phyloP scores from a whole-genome alignment of 2,113 vertebrate genomes.

The Myotis brandtii region DNA sequence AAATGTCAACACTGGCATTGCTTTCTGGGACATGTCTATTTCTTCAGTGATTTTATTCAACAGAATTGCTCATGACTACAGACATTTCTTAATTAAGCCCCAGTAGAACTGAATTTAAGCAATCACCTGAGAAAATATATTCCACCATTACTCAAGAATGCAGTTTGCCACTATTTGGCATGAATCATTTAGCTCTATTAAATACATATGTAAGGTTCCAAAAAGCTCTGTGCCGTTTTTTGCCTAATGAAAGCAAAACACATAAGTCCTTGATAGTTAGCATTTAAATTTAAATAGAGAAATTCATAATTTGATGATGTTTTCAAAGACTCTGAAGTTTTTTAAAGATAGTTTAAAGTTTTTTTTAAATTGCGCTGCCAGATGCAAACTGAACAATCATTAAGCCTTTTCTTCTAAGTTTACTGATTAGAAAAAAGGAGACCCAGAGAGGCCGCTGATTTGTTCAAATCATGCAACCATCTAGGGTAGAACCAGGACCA shows the following conservation, averaged over 20 bases:
- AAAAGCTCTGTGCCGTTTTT: constrained; percentile 47
- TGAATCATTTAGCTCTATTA: constrained; percentile 19
- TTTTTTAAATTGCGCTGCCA: constrained; percentile 29
- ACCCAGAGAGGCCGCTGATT: neutral
- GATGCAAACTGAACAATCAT: constrained; percentile 14
- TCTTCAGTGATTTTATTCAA: constrained; percentile 50
- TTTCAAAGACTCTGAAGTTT: constrained; percentile 59
- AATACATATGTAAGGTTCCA: constrained; percentile 48
- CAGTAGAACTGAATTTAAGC: constrained; percentile 65
- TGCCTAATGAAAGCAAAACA: constrained; percentile 44
- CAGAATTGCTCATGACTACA: constrained; percentile 31
- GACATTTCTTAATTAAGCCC: constrained; percentile 70
- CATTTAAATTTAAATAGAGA: constrained; percentile 50
- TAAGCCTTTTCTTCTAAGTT: constrained; percentile 7
- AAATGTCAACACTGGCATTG: constrained; percentile 50
- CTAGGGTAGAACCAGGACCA: neutral
- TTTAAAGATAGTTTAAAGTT: neutral
- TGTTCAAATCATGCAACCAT: constrained; percentile 12
- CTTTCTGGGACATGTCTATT: constrained; percentile 49
- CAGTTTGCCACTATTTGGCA: constrained; percentile 47
- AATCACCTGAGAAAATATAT: constrained; percentile 74
- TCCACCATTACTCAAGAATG: constrained; percentile 68
- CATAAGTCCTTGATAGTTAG: neutral
- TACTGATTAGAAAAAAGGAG: neutral
- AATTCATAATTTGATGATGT: constrained; percentile 37